Base-by-base conservation (phyloP, 2,113 vertebrate species). In the Gadus chalcogrammus region DNA sequence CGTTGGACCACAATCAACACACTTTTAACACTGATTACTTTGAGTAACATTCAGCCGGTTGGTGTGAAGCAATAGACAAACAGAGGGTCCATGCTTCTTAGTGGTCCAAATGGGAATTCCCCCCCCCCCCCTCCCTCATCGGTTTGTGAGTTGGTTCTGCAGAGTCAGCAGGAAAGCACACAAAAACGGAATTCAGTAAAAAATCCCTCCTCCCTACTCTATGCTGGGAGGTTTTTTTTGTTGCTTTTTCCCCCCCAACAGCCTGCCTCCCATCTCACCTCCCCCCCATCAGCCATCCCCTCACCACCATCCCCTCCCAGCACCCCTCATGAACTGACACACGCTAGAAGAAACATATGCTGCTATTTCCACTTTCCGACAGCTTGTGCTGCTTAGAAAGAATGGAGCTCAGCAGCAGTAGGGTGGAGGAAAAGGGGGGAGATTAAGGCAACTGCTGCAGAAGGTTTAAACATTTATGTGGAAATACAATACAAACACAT, bases 341-440 rank as follows among this genome's bases (percentile, higher is more conserved):
- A 89, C 93, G 90, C 88, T 92, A 88, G 88, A 92, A 93, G 91
- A 90, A 94, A 83, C 82, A 83, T 87, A 92, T 88, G 84, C 85
- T 90, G 84, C 81, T 87, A 86, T 88, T 91, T 83, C 77, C 68
- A 82, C 86, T 93, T 90, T 86, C 85, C 88, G 87, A 91, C 84
- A 92, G 87, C 84, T 90, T 65, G 87, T 81, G 64, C 83, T 83
- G 84, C 88, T 87, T 88, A 85, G 91, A 90, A 87, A 79, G 84
- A 78, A 86, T 85, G 82, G 89, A 79, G 83, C 87, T 84, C 78
- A 78, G 69, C 55, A 3, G 55, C n/a, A 11, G 76, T 82, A 88
- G 85, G 82, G 86, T 87, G 83, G 80, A 73, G 84, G 68, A 70
- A 79, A 67, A 20, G 68, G 69, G 56, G 16, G 69, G 59, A 72